Evolutionary conservation across 2,797 vertebrate genomes (phyloP), one percentile per base, ranked within the genome.

Genomic region (Telmatherina bonti): DNA sequence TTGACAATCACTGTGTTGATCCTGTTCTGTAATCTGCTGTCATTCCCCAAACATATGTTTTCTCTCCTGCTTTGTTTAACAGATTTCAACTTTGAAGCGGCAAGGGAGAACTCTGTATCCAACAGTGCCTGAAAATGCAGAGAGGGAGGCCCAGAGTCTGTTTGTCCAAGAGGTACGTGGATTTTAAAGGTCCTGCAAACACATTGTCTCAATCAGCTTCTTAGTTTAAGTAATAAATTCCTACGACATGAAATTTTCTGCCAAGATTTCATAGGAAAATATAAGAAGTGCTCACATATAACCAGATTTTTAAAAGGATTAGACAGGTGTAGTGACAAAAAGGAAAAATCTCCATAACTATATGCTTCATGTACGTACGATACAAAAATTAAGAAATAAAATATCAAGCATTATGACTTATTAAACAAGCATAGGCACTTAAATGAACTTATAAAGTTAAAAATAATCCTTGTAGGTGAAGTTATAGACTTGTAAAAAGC

Each of bases 101-200:
- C 96, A 97, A 72, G 96, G 95, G 61, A 94, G 96, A 58, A 97
- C 97, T 1, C 31, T 95, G 27, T 92, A 80, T 82, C 94, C 97
- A 29, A 97, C 97, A 0, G 95, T 99, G 85, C 97, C 98, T 76
- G 93, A 93, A 54, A 96, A 96, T 0, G 97, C 98, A 12, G 96
- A 96, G 81, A 95, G 94, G 80, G 96, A 96, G 56, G 97, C 97
- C 6, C 95, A 97, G 74, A 98, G 96, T 85, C 92, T 99, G 56
- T 98, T 99, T 83, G 97, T 99, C 59, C 97, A 96, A 71, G 98
- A 99, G 97, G 98, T 99, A 93, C 90, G 78, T 52, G 22, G 38
- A 72, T 60, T 75, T 35, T 30, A 35, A 76, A 69, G 1, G 18
- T 15, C 31, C 41, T 12, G 0, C 30, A 70, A 78, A 56, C 66